A percentile compares a stretch with the other conserved stretches of the same genome.
These are phyloP conservation scores for Rotaria sp. DNA, from an alignment of 2,888 invertebrate genomes.

Conservation along the genomic window DNA sequence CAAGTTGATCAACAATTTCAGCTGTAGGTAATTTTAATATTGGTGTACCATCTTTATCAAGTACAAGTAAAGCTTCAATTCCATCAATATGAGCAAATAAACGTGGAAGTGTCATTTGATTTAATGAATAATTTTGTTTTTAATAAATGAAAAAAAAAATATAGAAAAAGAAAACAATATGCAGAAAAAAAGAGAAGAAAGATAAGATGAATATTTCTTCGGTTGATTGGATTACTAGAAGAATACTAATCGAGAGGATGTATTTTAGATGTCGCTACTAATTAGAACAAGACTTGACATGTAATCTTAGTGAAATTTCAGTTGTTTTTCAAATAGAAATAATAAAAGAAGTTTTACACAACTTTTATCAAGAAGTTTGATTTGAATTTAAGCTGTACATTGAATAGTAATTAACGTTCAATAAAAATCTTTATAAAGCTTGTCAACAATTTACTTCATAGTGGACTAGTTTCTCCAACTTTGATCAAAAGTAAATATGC, in stretches of 20 bases:
- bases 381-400: too few species aligned
- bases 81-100: slow-evolving; percentile 11
- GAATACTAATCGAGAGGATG: background rate
- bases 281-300: too few species aligned
- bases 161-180: background rate
- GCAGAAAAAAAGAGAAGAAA: background rate
- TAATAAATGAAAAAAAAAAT: too few species aligned
- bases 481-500: too few species aligned
- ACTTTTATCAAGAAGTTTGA: too few species aligned
- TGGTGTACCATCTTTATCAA: slow-evolving; percentile 21
- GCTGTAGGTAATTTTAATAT: background rate
- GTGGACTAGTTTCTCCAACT: too few species aligned
- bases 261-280: background rate
- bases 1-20: background rate
- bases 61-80: slow-evolving; percentile 10
- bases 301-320: too few species aligned
- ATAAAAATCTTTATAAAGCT: too few species aligned
- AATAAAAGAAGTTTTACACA: too few species aligned
- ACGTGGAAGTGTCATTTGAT: background rate
- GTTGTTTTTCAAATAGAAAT: too few species aligned
- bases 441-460: too few species aligned
- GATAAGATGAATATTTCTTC: background rate
- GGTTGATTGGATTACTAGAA: background rate
- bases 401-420: too few species aligned
- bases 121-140: background rate